Conservation (phyloP, 2,888 invertebrate species). For the Coecobrya sp. region DNA sequence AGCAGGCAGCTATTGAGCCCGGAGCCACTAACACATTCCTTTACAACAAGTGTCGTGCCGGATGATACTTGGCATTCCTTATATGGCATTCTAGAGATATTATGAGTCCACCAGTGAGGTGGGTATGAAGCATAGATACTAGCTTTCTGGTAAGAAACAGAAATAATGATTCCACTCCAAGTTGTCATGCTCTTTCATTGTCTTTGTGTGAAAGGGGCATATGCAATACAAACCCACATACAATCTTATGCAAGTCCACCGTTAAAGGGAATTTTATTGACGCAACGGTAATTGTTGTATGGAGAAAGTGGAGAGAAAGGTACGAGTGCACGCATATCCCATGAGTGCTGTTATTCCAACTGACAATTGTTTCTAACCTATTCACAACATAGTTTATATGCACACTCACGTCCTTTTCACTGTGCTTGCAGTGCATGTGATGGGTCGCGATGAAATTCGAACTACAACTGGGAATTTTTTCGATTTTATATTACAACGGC, state of each 20-base stretch:
- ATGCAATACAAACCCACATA: constrained; percentile 2
- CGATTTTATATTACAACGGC: neutral
- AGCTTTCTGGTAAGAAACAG: neutral
- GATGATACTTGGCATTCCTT: constrained; percentile 10
- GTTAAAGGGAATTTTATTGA: constrained; percentile 14
- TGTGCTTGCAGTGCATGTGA: neutral
- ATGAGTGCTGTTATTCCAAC: neutral
- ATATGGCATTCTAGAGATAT: neutral
- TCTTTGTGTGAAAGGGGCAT: neutral
- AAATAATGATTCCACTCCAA: constrained; percentile 24
- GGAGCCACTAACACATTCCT: neutral
- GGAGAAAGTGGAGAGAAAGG: neutral
- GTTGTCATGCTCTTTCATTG: neutral
- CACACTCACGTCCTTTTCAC: neutral
- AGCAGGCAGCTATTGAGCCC: neutral
- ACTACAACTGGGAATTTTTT: neutral
- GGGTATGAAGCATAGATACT: neutral
- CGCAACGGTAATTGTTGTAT: constrained; percentile 9
- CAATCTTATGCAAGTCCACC: neutral
- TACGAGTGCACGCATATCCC: neutral
- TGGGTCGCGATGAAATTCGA: neutral
- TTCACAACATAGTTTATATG: neutral
- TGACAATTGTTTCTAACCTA: neutral
- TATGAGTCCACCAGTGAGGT: too few species aligned
- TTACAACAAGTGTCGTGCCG: constrained; percentile 17